Conservation (phyloP, 2,113 vertebrate species). For the Camelus bactrianus region DNA sequence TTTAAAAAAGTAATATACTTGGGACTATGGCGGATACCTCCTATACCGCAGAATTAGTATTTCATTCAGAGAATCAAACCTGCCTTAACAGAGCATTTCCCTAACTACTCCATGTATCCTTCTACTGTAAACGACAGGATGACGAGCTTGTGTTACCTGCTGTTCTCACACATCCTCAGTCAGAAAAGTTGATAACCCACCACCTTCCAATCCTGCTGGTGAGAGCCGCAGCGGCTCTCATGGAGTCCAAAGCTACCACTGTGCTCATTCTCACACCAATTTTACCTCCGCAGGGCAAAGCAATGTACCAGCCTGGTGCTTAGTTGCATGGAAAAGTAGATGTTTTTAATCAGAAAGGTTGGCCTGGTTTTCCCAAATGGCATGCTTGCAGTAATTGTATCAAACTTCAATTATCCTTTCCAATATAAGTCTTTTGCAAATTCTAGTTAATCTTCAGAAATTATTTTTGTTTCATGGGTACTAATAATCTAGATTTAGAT, state of each 20-base stretch:
- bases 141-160: background rate
- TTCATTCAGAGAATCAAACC: background rate
- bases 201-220: background rate
- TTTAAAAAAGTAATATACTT: background rate
- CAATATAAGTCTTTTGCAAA: background rate
- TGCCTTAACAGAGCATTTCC: too few species aligned
- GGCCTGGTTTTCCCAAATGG: background rate
- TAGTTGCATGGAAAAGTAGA: background rate
- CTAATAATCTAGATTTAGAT: background rate
- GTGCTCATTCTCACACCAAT: too few species aligned
- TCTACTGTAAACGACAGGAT: background rate
- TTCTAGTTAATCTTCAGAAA: background rate
- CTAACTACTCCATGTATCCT: accelerated
- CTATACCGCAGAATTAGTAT: background rate
- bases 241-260: background rate
- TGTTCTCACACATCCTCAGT: background rate
- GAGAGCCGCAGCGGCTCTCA: background rate
- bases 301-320: background rate
- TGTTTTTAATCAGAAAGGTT: background rate
- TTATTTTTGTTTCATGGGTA: background rate
- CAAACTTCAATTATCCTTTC: background rate
- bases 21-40: background rate
- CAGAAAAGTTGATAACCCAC: background rate
- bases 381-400: background rate
- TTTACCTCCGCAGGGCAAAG: background rate